A percentile compares a stretch with the other conserved stretches of the same genome.
phyloP scores from a whole-genome alignment of 2,113 vertebrate genomes.

The Ictalurus punctatus region DNA sequence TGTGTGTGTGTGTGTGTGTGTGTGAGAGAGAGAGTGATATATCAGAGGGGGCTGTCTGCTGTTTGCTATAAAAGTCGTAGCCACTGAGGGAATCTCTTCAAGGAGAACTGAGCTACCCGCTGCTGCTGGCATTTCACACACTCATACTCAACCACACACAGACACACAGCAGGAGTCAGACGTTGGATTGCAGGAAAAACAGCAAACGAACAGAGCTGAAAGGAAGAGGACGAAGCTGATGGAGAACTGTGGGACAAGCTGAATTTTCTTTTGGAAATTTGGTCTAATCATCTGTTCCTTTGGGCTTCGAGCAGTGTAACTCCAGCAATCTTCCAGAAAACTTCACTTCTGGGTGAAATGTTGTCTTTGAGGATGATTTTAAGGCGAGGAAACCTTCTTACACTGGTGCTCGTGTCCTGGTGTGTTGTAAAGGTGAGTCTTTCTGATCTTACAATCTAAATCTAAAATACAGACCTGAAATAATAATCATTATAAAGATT shows the following conservation, averaged over 20 bases:
- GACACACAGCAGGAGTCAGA: slow-evolving; percentile 11
- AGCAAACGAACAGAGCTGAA: background rate
- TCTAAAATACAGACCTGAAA: background rate
- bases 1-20: slow-evolving; percentile 7
- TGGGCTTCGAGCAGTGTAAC: background rate
- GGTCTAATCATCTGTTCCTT: background rate
- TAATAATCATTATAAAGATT: background rate
- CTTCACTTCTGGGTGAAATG: slow-evolving; percentile 25
- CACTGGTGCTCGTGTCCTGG: slow-evolving; percentile 49
- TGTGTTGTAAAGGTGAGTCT: slow-evolving; percentile 52
- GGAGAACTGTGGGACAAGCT: background rate
- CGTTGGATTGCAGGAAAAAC: slow-evolving; percentile 17
- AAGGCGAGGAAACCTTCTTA: slow-evolving; percentile 32
- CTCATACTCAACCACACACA: slow-evolving; percentile 1
- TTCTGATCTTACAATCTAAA: background rate
- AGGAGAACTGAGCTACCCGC: slow-evolving; percentile 39
- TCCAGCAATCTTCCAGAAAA: background rate
- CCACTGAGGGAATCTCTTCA: slow-evolving; percentile 47
- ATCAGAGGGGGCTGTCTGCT: slow-evolving; percentile 53
- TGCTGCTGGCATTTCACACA: slow-evolving; percentile 29
- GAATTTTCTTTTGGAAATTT: background rate
- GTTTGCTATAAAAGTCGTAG: slow-evolving; percentile 56
- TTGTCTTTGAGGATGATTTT: slow-evolving; percentile 29
- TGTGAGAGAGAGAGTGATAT: slow-evolving; percentile 43
- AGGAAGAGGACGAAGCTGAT: background rate